A percentile compares a stretch with the other conserved stretches of the same genome.
Evolutionary conservation across 2,797 vertebrate genomes (phyloP).

Genomic region (Arrhamphus sclerolepis): DNA sequence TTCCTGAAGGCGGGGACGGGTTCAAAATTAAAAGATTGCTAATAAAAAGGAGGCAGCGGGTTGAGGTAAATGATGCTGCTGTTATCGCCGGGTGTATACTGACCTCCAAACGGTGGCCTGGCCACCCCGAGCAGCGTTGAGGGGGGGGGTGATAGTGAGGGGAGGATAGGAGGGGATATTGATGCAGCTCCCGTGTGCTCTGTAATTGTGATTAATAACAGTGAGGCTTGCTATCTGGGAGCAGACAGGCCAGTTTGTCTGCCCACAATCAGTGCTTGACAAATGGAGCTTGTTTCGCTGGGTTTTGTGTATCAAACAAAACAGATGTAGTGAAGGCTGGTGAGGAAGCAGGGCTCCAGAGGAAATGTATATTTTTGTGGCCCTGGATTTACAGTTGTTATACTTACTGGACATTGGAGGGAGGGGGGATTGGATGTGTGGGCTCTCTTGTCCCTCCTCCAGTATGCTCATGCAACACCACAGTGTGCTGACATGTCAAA

Average conservation of each 20-base stretch:
- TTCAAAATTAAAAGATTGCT: constrained; percentile 84
- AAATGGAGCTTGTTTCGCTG: constrained; percentile 94
- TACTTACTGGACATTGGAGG: constrained; percentile 45
- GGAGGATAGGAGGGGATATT: constrained; percentile 77
- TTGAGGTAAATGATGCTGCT: constrained; percentile 74
- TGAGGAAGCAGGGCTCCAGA: constrained; percentile 84
- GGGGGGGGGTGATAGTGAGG: constrained; percentile 51
- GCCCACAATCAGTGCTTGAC: constrained; percentile 96
- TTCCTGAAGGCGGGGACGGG: constrained; percentile 72
- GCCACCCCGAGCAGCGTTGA: constrained; percentile 67
- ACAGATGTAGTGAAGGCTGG: constrained; percentile 96
- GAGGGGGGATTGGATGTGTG: constrained; percentile 35
- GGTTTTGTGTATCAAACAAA: constrained; percentile 95
- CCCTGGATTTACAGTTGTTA: constrained; percentile 78
- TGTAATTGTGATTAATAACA: constrained; percentile 99
- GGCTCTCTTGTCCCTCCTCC: constrained; percentile 14
- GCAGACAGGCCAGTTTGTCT: constrained; percentile 96
- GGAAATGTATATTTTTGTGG: constrained; percentile 88
- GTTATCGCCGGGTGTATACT: constrained; percentile 72
- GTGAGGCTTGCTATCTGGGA: constrained; percentile 92
- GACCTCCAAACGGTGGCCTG: constrained; percentile 80
- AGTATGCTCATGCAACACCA: neutral
- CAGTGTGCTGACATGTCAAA: constrained; percentile 5
- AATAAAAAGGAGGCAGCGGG: constrained; percentile 79
- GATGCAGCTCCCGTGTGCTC: constrained; percentile 86